A percentile compares a stretch with the other conserved stretches of the same genome.
Evolutionary conservation across 1,140 invertebrate species (phyloP).

Genomic region (Conus betulinus): DNA sequence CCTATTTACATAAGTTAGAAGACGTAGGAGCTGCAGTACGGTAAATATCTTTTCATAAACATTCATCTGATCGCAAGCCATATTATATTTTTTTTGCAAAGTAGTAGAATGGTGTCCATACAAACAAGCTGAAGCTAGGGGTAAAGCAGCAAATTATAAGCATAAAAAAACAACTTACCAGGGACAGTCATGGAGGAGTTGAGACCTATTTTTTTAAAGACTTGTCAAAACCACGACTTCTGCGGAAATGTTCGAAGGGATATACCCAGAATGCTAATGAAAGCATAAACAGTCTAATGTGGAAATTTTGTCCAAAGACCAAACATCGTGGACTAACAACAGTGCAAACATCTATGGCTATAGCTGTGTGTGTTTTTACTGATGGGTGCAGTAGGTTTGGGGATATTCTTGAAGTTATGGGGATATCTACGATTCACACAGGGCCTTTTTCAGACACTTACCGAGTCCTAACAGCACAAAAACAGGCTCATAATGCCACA

Average conservation of each 20-base stretch:
- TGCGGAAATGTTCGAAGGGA: not conserved
- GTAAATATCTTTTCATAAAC: constrained; percentile 23
- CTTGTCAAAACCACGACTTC: not conserved
- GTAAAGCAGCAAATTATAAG: not conserved
- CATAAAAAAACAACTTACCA: not conserved
- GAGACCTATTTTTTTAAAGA: constrained; percentile 11
- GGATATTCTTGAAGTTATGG: not conserved
- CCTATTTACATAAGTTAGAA: too few relatives aligned
- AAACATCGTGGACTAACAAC: constrained; percentile 18
- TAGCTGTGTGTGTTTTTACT: constrained; percentile 15
- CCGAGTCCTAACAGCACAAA: constrained; percentile 10
- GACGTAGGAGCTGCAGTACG: constrained; percentile 21
- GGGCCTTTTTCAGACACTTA: not conserved
- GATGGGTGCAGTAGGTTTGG: not conserved
- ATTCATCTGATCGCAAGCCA: constrained; percentile 4
- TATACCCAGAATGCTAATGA: constrained; percentile 24
- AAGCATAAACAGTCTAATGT: not conserved
- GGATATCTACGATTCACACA: not conserved
- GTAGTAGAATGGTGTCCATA: constrained; percentile 9
- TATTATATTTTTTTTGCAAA: not conserved
- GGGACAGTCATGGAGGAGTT: constrained; percentile 8
- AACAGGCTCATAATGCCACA: not conserved
- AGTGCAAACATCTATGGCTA: not conserved
- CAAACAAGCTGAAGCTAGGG: not conserved
- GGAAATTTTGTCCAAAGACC: constrained; percentile 23